phyloP scores from a whole-genome alignment of 1,140 invertebrate species.

The Asbolus verrucosus region DNA sequence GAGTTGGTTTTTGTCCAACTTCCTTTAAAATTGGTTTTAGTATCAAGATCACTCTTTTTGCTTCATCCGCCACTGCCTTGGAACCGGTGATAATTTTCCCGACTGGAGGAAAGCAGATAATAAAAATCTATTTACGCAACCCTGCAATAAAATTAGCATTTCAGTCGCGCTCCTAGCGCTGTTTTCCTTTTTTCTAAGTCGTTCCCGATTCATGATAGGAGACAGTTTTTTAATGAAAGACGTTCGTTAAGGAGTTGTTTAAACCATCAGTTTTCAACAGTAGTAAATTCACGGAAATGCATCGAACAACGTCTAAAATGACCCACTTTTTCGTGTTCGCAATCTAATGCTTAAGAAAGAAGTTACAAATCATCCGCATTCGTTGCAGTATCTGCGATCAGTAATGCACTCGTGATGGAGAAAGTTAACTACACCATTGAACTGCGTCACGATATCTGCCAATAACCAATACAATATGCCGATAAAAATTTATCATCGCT shows the following conservation, averaged over 20 bases:
- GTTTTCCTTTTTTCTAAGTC: conserved; percentile 8
- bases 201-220: conserved; percentile 14
- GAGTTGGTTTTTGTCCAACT: too few species aligned
- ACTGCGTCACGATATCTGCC: conserved; percentile 39
- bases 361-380: conserved; percentile 53
- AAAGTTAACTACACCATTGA: conserved; percentile 44
- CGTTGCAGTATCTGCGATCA: conserved; percentile 47
- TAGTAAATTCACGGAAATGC: conserved; percentile 46
- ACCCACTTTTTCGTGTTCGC: conserved; percentile 48
- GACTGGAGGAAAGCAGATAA: conserved; percentile 6
- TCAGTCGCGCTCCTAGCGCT: conserved; percentile 9
- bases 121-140: conserved; percentile 28
- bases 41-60: too few species aligned
- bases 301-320: conserved; percentile 43
- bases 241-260: background rate
- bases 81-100: too few species aligned
- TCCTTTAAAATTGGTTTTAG: too few species aligned
- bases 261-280: background rate
- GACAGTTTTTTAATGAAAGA: background rate
- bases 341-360: conserved; percentile 52
- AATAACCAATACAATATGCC: conserved; percentile 36
- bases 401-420: conserved; percentile 42
- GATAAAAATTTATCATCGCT: conserved; percentile 41
- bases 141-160: conserved; percentile 25
- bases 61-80: background rate